These are phyloP conservation scores for Chinchilla lanigera DNA, from an alignment of 2,113 vertebrate species.

Conservation along the genomic window DNA sequence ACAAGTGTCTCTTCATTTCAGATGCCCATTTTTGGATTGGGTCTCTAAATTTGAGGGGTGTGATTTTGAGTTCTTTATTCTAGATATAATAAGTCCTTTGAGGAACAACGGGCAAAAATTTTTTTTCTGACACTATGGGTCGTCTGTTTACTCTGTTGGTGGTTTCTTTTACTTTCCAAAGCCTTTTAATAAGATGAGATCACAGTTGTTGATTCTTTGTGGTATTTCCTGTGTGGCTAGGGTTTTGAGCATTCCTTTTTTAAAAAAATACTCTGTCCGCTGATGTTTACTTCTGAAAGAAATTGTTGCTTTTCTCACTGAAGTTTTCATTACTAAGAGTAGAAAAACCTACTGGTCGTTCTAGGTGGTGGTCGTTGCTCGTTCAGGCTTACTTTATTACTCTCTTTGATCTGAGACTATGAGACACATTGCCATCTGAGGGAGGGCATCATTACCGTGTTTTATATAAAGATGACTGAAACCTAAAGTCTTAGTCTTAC, in stretches of 20 bases:
- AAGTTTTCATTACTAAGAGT: neutral
- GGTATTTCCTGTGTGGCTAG: neutral
- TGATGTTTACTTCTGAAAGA: neutral
- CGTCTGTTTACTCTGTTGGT: neutral
- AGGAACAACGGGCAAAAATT: neutral
- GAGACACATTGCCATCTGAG: neutral
- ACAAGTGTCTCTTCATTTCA: neutral
- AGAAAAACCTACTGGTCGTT: neutral
- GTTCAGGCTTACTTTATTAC: neutral
- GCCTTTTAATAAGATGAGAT: neutral
- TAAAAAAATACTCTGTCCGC: neutral
- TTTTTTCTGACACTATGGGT: neutral
- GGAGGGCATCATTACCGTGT: neutral
- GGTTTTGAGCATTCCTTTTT: neutral
- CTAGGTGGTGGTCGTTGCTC: neutral
- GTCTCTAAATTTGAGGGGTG: neutral
- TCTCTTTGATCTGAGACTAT: neutral
- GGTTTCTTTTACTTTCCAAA: neutral
- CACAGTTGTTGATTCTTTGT: neutral
- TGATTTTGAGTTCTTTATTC: neutral
- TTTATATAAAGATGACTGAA: neutral
- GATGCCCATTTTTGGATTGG: neutral
- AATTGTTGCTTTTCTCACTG: neutral
- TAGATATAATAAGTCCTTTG: neutral
- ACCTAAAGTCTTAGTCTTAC: neutral